Conservation (phyloP, 1,140 invertebrate species). For the Drosophila orena region DNA sequence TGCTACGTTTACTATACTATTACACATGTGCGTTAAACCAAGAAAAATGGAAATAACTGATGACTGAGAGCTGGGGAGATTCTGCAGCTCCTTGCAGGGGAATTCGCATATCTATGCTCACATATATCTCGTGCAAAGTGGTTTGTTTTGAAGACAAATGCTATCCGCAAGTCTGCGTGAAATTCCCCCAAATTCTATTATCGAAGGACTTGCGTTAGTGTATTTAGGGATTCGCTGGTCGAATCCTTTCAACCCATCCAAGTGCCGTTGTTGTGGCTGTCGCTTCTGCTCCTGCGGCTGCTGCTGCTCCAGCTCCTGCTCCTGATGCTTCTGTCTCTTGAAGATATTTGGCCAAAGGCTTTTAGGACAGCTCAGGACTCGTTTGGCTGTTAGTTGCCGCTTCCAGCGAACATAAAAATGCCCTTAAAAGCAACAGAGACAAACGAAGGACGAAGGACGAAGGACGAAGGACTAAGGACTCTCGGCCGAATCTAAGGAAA, state of each 20-base stretch:
- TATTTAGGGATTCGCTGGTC: constrained; percentile 4
- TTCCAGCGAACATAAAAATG: constrained; percentile 80
- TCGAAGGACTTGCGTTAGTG: constrained; percentile 4
- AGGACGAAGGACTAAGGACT: too few species aligned
- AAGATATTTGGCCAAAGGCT: constrained; percentile 82
- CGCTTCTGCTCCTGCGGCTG: constrained; percentile 3
- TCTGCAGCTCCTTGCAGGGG: neutral
- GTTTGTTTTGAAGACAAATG: constrained; percentile 3
- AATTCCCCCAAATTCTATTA: constrained; percentile 6
- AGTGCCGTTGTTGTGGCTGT: constrained; percentile 29
- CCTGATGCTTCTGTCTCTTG: constrained; percentile 60
- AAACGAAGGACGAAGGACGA: constrained; percentile 11
- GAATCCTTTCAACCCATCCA: constrained; percentile 11
- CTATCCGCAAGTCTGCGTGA: neutral
- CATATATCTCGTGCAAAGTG: neutral
- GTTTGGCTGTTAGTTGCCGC: constrained; percentile 71
- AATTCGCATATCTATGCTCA: neutral
- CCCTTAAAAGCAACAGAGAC: constrained; percentile 74
- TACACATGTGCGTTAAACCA: too few species aligned
- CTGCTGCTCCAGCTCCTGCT: constrained; percentile 30
- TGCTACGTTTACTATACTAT: too few species aligned
- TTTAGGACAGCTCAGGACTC: constrained; percentile 70
- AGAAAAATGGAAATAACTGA: too few species aligned
- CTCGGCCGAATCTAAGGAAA: constrained; percentile 10
- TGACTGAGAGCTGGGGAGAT: neutral